phyloP scores from a whole-genome alignment of 2,888 invertebrate species.

The Xanthorhoe spadicearia region DNA sequence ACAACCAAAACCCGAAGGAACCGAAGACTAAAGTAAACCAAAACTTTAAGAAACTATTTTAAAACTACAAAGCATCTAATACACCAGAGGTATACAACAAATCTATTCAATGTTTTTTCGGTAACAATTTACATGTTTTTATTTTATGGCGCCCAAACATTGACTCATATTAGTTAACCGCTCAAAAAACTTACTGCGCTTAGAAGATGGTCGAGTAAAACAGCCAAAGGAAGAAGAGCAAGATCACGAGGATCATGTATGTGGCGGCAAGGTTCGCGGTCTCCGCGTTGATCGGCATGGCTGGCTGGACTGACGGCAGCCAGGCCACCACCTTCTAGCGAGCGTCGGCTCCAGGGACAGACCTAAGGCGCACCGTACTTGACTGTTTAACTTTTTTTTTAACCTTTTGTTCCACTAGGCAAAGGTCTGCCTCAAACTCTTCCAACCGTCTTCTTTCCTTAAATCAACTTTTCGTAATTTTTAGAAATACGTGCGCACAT shows the following conservation, averaged over 20 bases:
- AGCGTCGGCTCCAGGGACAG: slow-evolving; percentile 69
- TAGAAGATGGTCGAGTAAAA: slow-evolving; percentile 86
- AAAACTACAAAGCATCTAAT: too few species aligned
- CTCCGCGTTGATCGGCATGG: slow-evolving; percentile 85
- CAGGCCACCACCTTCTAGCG: slow-evolving; percentile 61
- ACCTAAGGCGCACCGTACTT: slow-evolving; percentile 47
- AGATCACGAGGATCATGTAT: slow-evolving; percentile 87
- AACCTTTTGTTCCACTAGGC: background rate
- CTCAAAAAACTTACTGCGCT: slow-evolving; percentile 42
- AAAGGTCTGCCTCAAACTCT: too few species aligned
- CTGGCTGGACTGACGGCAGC: slow-evolving; percentile 53
- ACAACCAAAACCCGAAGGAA: too few species aligned
- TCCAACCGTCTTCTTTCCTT: too few species aligned
- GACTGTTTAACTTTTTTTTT: background rate
- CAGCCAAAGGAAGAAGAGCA: slow-evolving; percentile 87
- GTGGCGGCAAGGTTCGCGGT: slow-evolving; percentile 88
- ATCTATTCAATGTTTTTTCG: background rate
- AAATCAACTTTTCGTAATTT: too few species aligned
- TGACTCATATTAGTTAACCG: background rate
- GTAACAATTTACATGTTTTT: background rate
- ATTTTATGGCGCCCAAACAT: background rate
- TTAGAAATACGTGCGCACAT: too few species aligned
- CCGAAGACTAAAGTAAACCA: too few species aligned
- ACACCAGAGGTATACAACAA: too few species aligned
- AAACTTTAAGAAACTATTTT: too few species aligned